These are phyloP conservation scores for Brachylomia viminalis DNA, from an alignment of 2,888 invertebrate genomes.

Conservation along the genomic window DNA sequence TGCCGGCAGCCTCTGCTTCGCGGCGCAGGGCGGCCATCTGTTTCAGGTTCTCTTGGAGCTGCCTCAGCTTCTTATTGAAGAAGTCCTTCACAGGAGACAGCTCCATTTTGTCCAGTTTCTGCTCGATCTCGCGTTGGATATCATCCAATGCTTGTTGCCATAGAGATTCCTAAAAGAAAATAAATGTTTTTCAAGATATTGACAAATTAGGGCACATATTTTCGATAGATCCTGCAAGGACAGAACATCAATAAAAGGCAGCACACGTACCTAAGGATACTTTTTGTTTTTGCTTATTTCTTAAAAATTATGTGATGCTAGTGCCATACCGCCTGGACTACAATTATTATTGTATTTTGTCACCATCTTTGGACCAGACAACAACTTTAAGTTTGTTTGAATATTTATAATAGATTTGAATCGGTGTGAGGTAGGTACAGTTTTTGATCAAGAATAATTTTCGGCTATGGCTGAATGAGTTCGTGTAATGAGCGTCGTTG, in stretches of 20 bases:
- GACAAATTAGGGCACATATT: background rate
- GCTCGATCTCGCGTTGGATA: constrained; percentile 92
- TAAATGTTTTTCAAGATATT: background rate
- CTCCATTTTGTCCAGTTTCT: constrained; percentile 92
- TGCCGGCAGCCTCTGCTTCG: constrained; percentile 93
- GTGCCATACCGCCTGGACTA: background rate
- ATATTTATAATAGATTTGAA: background rate
- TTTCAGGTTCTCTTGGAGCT: constrained; percentile 91
- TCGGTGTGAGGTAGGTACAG: constrained; percentile 8
- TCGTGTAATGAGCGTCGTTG: constrained; percentile 23
- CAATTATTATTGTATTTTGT: no score
- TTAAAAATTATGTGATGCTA: background rate
- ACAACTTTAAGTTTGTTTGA: background rate
- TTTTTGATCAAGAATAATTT: constrained; percentile 18
- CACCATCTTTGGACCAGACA: background rate
- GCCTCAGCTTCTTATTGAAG: constrained; percentile 91
- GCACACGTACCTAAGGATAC: background rate
- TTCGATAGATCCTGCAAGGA: background rate
- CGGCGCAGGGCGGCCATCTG: constrained; percentile 90
- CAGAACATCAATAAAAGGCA: background rate
- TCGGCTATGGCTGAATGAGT: constrained; percentile 38
- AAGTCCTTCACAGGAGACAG: constrained; percentile 92
- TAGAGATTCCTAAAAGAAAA: constrained; percentile 88
- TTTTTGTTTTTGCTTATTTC: background rate
- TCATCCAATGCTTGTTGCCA: constrained; percentile 93